Evolutionary conservation across 64 coral and sea anemone genomes (phyloP), one percentile per base, ranked within the genome.

Genomic region (Dendronephthya gigantea): DNA sequence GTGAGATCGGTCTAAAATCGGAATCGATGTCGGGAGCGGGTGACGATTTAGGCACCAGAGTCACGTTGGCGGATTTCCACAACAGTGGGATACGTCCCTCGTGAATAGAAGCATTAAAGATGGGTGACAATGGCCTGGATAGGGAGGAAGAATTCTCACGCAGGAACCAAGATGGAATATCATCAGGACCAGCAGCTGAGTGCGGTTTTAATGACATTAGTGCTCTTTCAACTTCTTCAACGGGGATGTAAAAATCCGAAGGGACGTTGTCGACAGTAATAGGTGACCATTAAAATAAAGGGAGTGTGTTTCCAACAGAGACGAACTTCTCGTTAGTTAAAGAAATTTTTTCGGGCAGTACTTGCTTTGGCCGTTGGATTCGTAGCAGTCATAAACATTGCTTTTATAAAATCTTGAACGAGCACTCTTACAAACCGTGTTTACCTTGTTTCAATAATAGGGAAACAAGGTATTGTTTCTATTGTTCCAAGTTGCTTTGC

Each of bases 291-390:
- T 9, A 58, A n/a, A 58, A 58, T 3, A n/a, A 15, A 58, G 51
- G 51, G 22, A 58, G 15, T 3, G 51, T 58, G 23, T 58, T 58
- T 58, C 51, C 51, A 58, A 58, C 51, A 11, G 41, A 4, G 41
- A 45, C 81, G 37, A 84, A 84, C 45, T 10, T 55, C 15, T 84
- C 83, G n/a, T 84, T 58, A 62, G n/a, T 56, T 58, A 62, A 85
- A 55, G 50, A 65, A 39, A 35, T 55, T 85, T 30, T 50, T 30
- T 23, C 59, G 51, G 52, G 27, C 84, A 30, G 49, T 4, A 2
- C 31, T 31, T 7, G 49, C 39, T 62, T 25, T 58, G 34, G 12
- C 45, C 45, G 40, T 86, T 86, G 84, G 55, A 65, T 19, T 86
- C 48, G 9, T 36, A 38, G 27, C 50, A 49, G 23, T 84, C 25